A percentile compares a stretch with the other conserved stretches of the same genome.
phyloP scores from a whole-genome alignment of 2,797 vertebrate genomes.

The Euphonia xanthogaster region DNA sequence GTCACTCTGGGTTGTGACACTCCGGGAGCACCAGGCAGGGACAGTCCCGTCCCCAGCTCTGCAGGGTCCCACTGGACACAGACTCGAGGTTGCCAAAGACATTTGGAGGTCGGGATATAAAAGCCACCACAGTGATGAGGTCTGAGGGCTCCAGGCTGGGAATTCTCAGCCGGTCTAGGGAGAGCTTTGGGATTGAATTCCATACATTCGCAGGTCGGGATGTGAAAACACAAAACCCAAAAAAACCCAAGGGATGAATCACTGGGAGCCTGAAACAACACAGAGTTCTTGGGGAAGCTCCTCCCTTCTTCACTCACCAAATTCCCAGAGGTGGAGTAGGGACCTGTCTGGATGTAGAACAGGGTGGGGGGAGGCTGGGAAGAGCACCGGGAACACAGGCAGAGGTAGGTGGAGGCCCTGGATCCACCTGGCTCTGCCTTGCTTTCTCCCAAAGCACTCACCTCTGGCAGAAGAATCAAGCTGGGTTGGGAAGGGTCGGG shows the following conservation, averaged over 20 bases:
- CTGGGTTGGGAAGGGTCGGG: not conserved
- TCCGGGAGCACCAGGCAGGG: not conserved
- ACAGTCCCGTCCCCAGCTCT: not conserved
- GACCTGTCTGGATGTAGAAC: not conserved
- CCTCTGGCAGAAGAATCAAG: not conserved
- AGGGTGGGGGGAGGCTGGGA: not conserved
- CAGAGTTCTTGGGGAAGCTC: not conserved
- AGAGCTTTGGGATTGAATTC: conserved; percentile 19
- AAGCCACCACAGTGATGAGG: conserved; percentile 51
- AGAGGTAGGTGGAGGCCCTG: not conserved
- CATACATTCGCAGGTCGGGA: not conserved
- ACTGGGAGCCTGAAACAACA: not conserved
- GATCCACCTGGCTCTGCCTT: not conserved
- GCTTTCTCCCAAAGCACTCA: not conserved
- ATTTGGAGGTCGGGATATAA: not conserved
- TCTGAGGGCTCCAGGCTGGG: conserved; percentile 18
- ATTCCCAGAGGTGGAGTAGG: not conserved
- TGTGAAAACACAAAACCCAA: not conserved
- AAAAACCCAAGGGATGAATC: not conserved
- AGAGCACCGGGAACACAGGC: not conserved
- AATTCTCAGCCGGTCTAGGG: not conserved
- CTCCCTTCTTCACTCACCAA: not conserved
- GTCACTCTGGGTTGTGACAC: not conserved
- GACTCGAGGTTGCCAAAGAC: not conserved
- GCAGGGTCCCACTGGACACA: not conserved